Conservation (phyloP, 2,797 vertebrate genomes). For the Sebastes vulpes region DNA sequence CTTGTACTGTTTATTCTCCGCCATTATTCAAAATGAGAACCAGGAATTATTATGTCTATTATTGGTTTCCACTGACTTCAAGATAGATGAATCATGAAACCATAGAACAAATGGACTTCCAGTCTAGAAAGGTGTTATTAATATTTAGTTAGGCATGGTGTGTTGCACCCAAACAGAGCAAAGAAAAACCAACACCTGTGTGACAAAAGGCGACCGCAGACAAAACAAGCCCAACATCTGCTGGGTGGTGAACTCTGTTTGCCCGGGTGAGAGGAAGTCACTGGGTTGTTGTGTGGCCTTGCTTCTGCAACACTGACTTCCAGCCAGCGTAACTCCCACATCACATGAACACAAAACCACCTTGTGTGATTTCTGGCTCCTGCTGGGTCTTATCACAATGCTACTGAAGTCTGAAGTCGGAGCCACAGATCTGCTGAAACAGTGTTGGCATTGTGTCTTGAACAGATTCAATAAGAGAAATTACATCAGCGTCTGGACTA, state of each 20-base stretch:
- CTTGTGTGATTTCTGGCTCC: constrained; percentile 75
- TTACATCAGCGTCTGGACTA: constrained; percentile 73
- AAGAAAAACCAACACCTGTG: constrained; percentile 48
- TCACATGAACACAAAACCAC: constrained; percentile 71
- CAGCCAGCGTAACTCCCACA: constrained; percentile 53
- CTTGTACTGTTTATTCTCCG: constrained; percentile 29
- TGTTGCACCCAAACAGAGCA: constrained; percentile 15
- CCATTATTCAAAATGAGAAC: constrained; percentile 49
- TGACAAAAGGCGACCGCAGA: constrained; percentile 32
- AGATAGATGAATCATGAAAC: constrained; percentile 21
- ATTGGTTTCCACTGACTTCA: constrained; percentile 53
- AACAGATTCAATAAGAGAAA: constrained; percentile 68
- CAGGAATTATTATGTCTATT: constrained; percentile 51
- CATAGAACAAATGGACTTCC: constrained; percentile 33
- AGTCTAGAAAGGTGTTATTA: constrained; percentile 7
- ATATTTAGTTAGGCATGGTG: constrained; percentile 18
- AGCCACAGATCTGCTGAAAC: constrained; percentile 57
- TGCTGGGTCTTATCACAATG: constrained; percentile 67
- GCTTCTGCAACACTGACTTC: constrained; percentile 51
- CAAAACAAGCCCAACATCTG: constrained; percentile 60
- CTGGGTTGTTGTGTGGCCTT: constrained; percentile 61
- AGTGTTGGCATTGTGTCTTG: constrained; percentile 69
- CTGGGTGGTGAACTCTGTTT: constrained; percentile 55
- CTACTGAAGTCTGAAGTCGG: constrained; percentile 34
- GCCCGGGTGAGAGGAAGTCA: constrained; percentile 56